Evolutionary conservation across 2,113 vertebrate species (phyloP), one percentile per base, ranked within the genome.

Genomic region (Raja brachyura): DNA sequence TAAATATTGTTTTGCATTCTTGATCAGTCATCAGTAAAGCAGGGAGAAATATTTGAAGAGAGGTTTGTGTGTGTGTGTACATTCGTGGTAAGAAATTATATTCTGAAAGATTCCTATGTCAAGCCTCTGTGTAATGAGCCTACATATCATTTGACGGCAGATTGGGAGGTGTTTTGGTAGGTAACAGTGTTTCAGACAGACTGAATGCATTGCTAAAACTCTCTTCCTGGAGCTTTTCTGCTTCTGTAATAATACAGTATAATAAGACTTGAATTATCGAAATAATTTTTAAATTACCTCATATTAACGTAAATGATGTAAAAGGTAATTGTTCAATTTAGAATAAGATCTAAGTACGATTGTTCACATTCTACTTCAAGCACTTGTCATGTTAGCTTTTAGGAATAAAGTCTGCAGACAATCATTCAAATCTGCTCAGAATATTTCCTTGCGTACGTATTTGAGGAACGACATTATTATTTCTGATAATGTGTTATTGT

Each of bases 1-100:
- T 61, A 88, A 88, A 88, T 63, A 31, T n/a, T 88, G 59, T 63
- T 63, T 88, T 88, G 56, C 28, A 66, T 88, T 88, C 56, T 88
- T 88, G 59, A n/a, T 31, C 83, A 88, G 28, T 56, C 81, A 61
- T 4, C 25, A 61, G 25, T 61, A 61, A n/a, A 61, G n/a, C 5
- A 16, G 10, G 13, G 11, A 85, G 54, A 28, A 22, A 31, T 5
- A 63, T 86, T 88, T 88, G 28, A 86, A 86, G 31, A 86, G 56
- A 63, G 83, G 5, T 88, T 88, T n/a, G 59, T 66, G 28, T 11
- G 59, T 66, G 28, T 11, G 59, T 63, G 83, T 5, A 88, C 31
- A 66, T 31, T 0, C 18, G 56, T 88, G 59, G 13, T 0, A 16
- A 31, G 83, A 5, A 66, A 6, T 88, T 63, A 10, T 85, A 85